These are phyloP conservation scores for Coleophora deauratella DNA, from an alignment of 2,888 invertebrate genomes.

Conservation along the genomic window DNA sequence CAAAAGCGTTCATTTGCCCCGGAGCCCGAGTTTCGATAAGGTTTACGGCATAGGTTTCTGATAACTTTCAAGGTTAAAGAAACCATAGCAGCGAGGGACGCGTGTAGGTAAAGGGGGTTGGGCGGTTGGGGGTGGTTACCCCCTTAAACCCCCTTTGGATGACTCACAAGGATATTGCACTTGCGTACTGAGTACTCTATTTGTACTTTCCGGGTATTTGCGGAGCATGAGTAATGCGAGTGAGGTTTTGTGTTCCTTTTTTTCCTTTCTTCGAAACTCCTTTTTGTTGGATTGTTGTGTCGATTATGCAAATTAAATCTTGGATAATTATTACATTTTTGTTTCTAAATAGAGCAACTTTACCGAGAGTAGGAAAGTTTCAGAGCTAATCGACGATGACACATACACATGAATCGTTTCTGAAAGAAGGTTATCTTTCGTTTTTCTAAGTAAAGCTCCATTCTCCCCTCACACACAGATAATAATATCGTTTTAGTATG, in stretches of 20 bases:
- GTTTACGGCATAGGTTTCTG: background rate
- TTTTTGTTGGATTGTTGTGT: too few species aligned
- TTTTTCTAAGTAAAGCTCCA: background rate
- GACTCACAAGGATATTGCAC: slow-evolving; percentile 11
- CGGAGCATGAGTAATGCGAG: background rate
- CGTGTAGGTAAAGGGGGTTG: slow-evolving; percentile 1
- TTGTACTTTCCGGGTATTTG: background rate
- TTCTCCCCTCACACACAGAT: background rate
- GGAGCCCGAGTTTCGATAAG: background rate
- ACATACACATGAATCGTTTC: too few species aligned
- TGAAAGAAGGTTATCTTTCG: too few species aligned
- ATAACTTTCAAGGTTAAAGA: slow-evolving; percentile 18
- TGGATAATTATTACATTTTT: too few species aligned
- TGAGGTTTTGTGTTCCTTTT: background rate
- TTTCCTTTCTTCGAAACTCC: background rate
- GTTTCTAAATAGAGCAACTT: too few species aligned
- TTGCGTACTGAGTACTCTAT: too few species aligned
- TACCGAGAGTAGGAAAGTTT: too few species aligned
- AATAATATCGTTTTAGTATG: background rate
- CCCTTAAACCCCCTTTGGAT: slow-evolving; percentile 1
- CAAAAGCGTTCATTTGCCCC: background rate
- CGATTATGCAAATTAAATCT: too few species aligned
- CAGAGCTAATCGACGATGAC: too few species aligned
- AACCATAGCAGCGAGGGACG: background rate
- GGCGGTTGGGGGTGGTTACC: slow-evolving; percentile 1